Base-by-base conservation (phyloP, 2,797 vertebrate species). In the Avahi laniger region DNA sequence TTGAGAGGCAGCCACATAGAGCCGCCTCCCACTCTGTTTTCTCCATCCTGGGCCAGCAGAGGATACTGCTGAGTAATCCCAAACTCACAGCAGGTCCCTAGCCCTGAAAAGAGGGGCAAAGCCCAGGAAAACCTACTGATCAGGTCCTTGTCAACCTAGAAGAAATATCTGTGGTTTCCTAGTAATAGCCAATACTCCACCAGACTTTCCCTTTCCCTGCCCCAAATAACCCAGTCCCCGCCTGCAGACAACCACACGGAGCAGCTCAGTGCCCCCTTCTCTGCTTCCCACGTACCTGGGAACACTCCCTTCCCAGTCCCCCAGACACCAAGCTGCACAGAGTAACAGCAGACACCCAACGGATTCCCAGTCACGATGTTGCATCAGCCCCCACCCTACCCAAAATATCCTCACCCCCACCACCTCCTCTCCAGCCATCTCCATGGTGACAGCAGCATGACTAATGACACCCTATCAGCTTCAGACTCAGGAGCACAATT, bases 381-480 rank as follows among this genome's bases (percentile, higher is more conserved):
- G 95, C 96, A 96, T 97, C 97, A 98, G 97, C 97, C 97, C 97
- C 97, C 97, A 96, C 97, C 97, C 97, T 95, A 97, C 97, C 97
- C 97, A 97, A 98, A 98, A 97, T 97, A 97, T 97, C 97, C 94
- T 97, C 96, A 97, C 96, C 97, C 97, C 97, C 97, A 97, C 97
- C 93, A 97, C 97, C 97, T 95, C 96, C 97, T 61, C 97, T 97
- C 97, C 98, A 98, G 98, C 93, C 96, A 90, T 96, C 96, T 63
- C 97, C 48, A 43, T 89, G 93, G 97, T 98, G 92, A 98, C 98
- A 97, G 97, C 98, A 98, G 88, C 33, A 97, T 98, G 97, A 98
- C 97, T 97, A 98, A 98, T 97, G 98, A 98, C 97, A 98, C 98
- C 98, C 98, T 97, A 35, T 96, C 98, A 94, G 95, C 93, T 97